These are phyloP conservation scores for Pomacea canaliculata DNA, from an alignment of 2,888 invertebrate species.

Conservation along the genomic window DNA sequence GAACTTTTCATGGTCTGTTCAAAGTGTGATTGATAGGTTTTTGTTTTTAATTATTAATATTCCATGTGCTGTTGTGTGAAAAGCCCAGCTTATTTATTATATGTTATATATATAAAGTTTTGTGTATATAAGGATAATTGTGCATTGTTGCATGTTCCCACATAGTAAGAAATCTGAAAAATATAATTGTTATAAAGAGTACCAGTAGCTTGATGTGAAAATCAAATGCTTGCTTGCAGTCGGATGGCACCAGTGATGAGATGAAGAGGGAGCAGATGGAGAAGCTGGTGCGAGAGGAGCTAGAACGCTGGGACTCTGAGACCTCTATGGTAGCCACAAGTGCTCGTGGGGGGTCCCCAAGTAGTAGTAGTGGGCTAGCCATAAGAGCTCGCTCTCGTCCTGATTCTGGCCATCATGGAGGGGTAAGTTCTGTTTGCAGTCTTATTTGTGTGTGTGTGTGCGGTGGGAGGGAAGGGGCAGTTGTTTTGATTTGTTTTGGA, in stretches of 20 bases:
- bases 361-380: slow-evolving; percentile 45
- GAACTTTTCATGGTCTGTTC: not conserved
- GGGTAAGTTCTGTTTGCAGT: not conserved
- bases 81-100: too few relatives aligned
- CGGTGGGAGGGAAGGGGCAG: not conserved
- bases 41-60: too few relatives aligned
- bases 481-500: not conserved
- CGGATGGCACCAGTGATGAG: slow-evolving; percentile 67
- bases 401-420: slow-evolving; percentile 52
- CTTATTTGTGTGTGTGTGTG: not conserved
- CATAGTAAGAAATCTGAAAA: too few relatives aligned
- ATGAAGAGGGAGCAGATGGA: slow-evolving; percentile 71
- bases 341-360: slow-evolving; percentile 54
- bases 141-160: too few relatives aligned
- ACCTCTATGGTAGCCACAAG: slow-evolving; percentile 56
- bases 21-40: too few relatives aligned
- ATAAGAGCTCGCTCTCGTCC: slow-evolving; percentile 53
- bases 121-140: too few relatives aligned
- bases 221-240: slow-evolving; percentile 43
- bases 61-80: too few relatives aligned
- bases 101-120: too few relatives aligned
- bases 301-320: slow-evolving; percentile 69
- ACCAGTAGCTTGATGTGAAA: too few relatives aligned
- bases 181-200: too few relatives aligned
- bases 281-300: slow-evolving; percentile 69